A percentile compares a stretch with the other conserved stretches of the same genome.
Conservation (phyloP, 2,113 vertebrate genomes). For the Scortum barcoo region DNA sequence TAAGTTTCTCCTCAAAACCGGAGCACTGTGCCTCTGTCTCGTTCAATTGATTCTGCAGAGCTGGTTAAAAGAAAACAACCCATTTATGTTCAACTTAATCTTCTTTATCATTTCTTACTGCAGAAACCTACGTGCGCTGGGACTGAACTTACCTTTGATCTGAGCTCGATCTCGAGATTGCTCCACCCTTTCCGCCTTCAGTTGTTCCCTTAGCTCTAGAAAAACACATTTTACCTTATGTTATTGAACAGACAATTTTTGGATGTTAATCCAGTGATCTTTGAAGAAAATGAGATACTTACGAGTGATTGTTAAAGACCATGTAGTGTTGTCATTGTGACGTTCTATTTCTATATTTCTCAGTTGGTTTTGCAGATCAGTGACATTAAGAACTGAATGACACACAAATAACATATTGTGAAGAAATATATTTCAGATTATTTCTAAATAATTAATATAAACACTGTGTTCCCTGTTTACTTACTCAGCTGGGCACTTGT, state of each 20-base stretch:
- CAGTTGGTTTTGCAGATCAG: constrained; percentile 24
- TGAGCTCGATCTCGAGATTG: background rate
- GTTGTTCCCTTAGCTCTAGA: constrained; percentile 32
- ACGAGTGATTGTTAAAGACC: constrained; percentile 20
- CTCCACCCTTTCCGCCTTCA: constrained; percentile 10
- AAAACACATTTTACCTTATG: background rate
- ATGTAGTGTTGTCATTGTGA: fast-evolving
- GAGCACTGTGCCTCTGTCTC: constrained; percentile 48
- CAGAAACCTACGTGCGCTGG: background rate
- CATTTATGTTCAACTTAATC: background rate
- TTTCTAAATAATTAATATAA: no score
- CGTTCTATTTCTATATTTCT: constrained; percentile 3
- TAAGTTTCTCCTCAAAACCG: fast-evolving
- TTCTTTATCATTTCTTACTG: background rate
- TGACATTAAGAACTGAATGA: constrained; percentile 39
- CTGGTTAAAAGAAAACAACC: constrained; percentile 9
- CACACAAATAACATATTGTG: background rate
- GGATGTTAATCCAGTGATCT: background rate
- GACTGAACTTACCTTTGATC: constrained; percentile 36
- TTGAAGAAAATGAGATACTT: background rate
- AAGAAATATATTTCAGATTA: background rate
- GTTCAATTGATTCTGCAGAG: constrained; percentile 47
- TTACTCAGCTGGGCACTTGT: constrained; percentile 22
- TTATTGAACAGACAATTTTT: background rate
- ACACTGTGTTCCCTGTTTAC: constrained; percentile 5